Percentiles rank a stretch among this genome's conserved stretches.
Conservation (phyloP, 2,113 vertebrate species). For the Ictalurus furcatus region DNA sequence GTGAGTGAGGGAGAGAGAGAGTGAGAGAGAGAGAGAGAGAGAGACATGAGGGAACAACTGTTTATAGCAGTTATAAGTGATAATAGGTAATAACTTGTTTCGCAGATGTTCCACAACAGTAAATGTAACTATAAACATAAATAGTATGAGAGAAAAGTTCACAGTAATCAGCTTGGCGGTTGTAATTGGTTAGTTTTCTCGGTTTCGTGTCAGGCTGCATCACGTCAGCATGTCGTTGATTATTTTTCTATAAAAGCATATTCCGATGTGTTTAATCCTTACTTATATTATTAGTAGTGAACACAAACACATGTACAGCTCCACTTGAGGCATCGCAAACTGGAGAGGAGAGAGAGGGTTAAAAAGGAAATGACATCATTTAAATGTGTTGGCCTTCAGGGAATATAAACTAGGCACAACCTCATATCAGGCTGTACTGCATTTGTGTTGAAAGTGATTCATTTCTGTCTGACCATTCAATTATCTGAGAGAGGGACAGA, state of each 20-base stretch:
- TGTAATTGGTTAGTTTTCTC: neutral
- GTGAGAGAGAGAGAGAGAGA: neutral
- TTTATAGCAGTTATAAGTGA: neutral
- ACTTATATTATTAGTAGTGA: neutral
- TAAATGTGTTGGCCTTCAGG: neutral
- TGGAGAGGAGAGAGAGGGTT: neutral
- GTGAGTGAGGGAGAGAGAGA: too few species aligned
- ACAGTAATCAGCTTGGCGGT: neutral
- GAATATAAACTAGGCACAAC: neutral
- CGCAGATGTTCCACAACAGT: neutral
- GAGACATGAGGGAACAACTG: neutral
- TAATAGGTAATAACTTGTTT: neutral
- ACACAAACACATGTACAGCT: neutral
- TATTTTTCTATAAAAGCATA: neutral
- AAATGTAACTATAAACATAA: neutral
- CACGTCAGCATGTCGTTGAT: neutral
- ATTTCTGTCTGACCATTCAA: neutral
- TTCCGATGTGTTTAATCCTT: neutral
- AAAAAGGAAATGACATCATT: constrained; percentile 13
- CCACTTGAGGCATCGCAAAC: neutral
- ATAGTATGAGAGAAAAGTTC: neutral
- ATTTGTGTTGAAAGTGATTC: neutral
- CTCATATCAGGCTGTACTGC: neutral
- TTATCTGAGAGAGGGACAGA: neutral
- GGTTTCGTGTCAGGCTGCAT: neutral